Evolutionary conservation across 2,113 vertebrate genomes (phyloP).

Genomic region (Microtus ochrogaster): DNA sequence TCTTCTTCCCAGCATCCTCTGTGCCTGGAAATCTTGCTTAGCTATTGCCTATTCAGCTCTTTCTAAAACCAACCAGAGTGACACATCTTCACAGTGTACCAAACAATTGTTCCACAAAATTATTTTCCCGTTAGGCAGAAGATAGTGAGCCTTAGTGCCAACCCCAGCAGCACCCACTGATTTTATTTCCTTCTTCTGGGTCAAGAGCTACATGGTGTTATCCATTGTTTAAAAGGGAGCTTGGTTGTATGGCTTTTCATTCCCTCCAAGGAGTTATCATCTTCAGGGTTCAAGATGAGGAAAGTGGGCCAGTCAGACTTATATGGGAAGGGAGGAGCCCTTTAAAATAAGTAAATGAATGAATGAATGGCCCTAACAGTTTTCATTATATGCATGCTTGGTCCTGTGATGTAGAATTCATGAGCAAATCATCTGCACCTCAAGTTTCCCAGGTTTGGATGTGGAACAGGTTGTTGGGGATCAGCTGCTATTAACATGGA

Average conservation of each 20-base stretch:
- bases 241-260: constrained; percentile 32
- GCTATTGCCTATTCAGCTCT: not conserved
- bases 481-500: not conserved
- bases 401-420: constrained; percentile 16
- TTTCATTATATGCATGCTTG: not conserved
- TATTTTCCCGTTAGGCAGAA: not conserved
- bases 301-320: not conserved
- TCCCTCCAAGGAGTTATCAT: constrained; percentile 49
- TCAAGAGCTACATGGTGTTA: constrained; percentile 33
- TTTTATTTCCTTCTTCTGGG: constrained; percentile 47
- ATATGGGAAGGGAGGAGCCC: not conserved
- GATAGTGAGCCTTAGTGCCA: not conserved
- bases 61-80: not conserved
- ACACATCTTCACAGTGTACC: not conserved
- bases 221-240: constrained; percentile 52
- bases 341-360: constrained; percentile 7
- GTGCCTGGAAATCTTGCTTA: not conserved
- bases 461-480: not conserved
- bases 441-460: not conserved
- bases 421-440: constrained; percentile 21
- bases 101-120: not conserved
- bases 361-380: not conserved
- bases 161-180: not conserved
- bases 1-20: not conserved
- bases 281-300: constrained; percentile 9